phyloP scores from a whole-genome alignment of 2,113 vertebrate species.

The Lipophrys pholis region DNA sequence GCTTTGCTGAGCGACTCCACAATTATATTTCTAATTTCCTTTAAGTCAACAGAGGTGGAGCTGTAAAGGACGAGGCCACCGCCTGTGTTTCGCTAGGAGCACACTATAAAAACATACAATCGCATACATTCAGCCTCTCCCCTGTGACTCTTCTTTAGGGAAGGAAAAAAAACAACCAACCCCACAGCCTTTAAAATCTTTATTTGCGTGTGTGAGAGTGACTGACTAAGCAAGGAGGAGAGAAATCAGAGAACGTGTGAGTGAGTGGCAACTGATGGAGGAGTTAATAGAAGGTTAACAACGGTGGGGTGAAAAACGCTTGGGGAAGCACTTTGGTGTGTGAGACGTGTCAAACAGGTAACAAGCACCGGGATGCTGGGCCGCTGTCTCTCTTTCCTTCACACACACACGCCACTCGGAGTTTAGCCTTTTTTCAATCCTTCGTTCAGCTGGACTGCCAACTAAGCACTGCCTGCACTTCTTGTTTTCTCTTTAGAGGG shows the following conservation, averaged over 20 bases:
- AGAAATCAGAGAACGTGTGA: slow-evolving; percentile 61
- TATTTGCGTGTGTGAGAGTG: neutral
- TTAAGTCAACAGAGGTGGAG: slow-evolving; percentile 32
- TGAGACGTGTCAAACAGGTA: slow-evolving; percentile 78
- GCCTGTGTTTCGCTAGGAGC: slow-evolving; percentile 47
- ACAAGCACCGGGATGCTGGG: slow-evolving; percentile 74
- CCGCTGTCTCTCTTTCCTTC: slow-evolving; percentile 32
- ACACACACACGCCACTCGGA: neutral
- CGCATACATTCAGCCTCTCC: slow-evolving; percentile 38
- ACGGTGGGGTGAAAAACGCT: slow-evolving; percentile 80
- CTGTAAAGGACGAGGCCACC: slow-evolving; percentile 53
- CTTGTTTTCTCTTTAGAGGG: slow-evolving; percentile 22
- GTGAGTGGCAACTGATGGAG: slow-evolving; percentile 79
- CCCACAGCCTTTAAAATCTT: slow-evolving; percentile 23
- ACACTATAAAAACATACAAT: slow-evolving; percentile 18
- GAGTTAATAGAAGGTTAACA: slow-evolving; percentile 86
- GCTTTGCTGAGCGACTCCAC: slow-evolving; percentile 36
- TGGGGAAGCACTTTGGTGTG: slow-evolving; percentile 79
- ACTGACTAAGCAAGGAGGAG: slow-evolving; percentile 42
- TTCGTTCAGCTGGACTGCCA: slow-evolving; percentile 34
- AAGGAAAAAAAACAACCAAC: slow-evolving; percentile 48
- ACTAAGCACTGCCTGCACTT: slow-evolving; percentile 24
- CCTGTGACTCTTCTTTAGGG: slow-evolving; percentile 36
- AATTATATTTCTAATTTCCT: slow-evolving; percentile 57
- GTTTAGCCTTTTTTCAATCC: slow-evolving; percentile 34